Evolutionary conservation across 2,888 invertebrate species (phyloP).

Genomic region (Exephanes ischioxanthus): DNA sequence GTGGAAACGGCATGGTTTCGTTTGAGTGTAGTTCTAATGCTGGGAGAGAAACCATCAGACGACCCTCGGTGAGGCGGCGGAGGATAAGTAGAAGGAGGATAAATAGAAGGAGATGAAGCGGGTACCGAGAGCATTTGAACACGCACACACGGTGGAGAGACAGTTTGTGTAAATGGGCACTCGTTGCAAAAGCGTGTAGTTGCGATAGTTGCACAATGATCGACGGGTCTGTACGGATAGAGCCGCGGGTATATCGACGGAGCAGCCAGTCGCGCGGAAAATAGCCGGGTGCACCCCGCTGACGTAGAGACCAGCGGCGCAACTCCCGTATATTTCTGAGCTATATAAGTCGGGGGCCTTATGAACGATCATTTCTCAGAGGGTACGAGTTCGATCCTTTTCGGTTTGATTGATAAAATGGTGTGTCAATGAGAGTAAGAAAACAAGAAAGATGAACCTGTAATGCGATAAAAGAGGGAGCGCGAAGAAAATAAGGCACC

Average conservation of each 20-base stretch:
- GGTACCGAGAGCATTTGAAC: conserved; percentile 10
- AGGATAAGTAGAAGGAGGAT: background rate
- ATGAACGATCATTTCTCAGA: conserved; percentile 22
- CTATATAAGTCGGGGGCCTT: conserved; percentile 15
- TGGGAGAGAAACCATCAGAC: background rate
- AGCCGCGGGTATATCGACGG: conserved; percentile 4
- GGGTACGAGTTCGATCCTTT: background rate
- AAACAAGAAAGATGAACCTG: background rate
- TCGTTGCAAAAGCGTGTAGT: conserved; percentile 59
- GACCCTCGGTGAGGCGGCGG: background rate
- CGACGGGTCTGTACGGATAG: conserved; percentile 28
- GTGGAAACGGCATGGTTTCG: background rate
- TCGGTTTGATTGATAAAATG: background rate
- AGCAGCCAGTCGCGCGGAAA: conserved; percentile 60
- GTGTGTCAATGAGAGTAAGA: background rate
- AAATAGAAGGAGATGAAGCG: conserved; percentile 7
- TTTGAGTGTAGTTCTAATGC: background rate
- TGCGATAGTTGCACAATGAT: conserved; percentile 65
- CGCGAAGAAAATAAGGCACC: background rate
- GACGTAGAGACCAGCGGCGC: conserved; percentile 31
- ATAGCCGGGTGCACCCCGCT: conserved; percentile 39
- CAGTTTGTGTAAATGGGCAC: conserved; percentile 25
- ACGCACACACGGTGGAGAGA: conserved; percentile 2
- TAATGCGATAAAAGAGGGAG: background rate
- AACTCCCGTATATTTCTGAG: background rate